Evolutionary conservation across 2,888 invertebrate species (phyloP).

Genomic region (Aspidapion aeneum): DNA sequence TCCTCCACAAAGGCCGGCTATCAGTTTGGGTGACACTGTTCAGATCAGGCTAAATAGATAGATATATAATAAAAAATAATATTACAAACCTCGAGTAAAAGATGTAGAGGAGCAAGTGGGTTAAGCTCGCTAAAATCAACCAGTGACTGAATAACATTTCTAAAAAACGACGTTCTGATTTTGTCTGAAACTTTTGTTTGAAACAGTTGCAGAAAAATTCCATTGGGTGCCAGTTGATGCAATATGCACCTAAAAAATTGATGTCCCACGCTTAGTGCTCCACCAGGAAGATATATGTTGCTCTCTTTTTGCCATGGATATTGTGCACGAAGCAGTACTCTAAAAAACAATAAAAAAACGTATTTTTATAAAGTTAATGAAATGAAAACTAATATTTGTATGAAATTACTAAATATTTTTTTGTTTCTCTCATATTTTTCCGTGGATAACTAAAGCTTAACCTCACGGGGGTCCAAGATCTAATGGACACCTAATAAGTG

Average conservation of each 20-base stretch:
- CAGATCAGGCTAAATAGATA: too few species aligned
- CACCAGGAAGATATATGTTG: slow-evolving; percentile 87
- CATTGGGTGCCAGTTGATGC: slow-evolving; percentile 95
- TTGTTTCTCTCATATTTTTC: too few species aligned
- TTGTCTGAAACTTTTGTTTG: slow-evolving; percentile 82
- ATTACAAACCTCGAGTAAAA: slow-evolving; percentile 75
- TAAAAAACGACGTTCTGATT: slow-evolving; percentile 53
- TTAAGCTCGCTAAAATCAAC: slow-evolving; percentile 95
- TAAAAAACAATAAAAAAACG: slow-evolving; percentile 38
- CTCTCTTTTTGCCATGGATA: slow-evolving; percentile 90
- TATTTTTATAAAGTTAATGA: neutral
- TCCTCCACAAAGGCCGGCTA: too few species aligned
- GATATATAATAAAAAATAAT: too few species aligned
- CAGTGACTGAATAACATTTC: slow-evolving; percentile 88
- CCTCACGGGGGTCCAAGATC: too few species aligned
- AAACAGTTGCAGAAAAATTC: slow-evolving; percentile 94
- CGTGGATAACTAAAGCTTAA: too few species aligned
- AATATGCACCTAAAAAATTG: slow-evolving; percentile 96
- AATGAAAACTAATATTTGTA: neutral
- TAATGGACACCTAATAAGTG: too few species aligned
- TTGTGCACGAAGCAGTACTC: slow-evolving; percentile 71
- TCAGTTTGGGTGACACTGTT: too few species aligned
- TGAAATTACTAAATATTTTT: too few species aligned
- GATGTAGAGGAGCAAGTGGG: slow-evolving; percentile 89
- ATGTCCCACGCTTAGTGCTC: slow-evolving; percentile 92